Evolutionary conservation across 2,113 vertebrate genomes (phyloP), one percentile per base, ranked within the genome.

Genomic region (Anhinga rufa): DNA sequence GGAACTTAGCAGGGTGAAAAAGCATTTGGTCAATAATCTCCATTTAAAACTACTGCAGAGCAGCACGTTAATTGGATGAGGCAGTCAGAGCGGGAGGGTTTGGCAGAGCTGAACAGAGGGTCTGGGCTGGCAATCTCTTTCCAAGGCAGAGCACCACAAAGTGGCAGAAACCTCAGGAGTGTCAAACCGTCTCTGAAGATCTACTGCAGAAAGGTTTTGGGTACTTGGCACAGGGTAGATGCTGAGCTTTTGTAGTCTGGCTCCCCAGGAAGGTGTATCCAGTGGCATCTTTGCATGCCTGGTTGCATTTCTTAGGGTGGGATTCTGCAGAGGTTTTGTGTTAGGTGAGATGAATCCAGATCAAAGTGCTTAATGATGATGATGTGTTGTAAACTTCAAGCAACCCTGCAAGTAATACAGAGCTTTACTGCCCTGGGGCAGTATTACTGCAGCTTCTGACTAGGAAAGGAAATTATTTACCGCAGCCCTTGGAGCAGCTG

Each of bases 11-110:
- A 32, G 52, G 17, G 24, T n/a, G 20, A 79, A 76, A 88, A 95
- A 92, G 44, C 57, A 61, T 54, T 51, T 9, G 14, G 52, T 64
- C 83, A 82, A 40, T 61, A 78, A 75, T 51, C 46, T 78, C 54
- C 24, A 71, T 14, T 81, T 77, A 52, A 93, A 96, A 31, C n/a
- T 48, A 4, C 14, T 2, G 0, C 0, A 0, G 54, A 87, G 42
- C n/a, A 86, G 75, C 40, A n/a, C 60, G 6, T 48, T 52, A 38
- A 36, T 26, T 66, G 82, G 38, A 44, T 68, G 46, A 52, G 58
- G 58, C 36, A 71, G 71, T 11, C 0, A 0, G 82, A 66, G 9
- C 0, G 0, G 28, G 26, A 51, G 20, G 14, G 40, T 12, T 74
- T 81, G 82, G 69, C 48, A 83, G 66, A 62, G 51, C n/a, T 71